Conservation (phyloP, 2,797 vertebrate genomes). For the Merluccius polli region DNA sequence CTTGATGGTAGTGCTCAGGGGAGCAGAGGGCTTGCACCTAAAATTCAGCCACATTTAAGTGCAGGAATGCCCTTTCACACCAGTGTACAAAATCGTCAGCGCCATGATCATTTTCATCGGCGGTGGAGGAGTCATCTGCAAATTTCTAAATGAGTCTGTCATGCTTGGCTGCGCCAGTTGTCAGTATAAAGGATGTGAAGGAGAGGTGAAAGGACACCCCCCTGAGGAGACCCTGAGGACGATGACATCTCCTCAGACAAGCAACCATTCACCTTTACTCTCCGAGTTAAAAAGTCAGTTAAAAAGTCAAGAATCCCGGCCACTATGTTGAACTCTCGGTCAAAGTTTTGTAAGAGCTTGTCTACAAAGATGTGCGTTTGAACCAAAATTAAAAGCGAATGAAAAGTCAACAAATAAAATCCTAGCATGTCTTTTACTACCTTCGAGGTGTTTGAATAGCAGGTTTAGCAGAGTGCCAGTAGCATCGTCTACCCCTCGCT, state of each 20-base stretch:
- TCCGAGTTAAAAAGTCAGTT: not conserved
- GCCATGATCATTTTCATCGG: not conserved
- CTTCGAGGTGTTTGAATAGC: not conserved
- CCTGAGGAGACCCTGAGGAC: not conserved
- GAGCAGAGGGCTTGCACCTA: conserved; percentile 31
- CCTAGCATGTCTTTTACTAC: not conserved
- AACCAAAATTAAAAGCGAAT: not conserved
- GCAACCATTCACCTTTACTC: not conserved
- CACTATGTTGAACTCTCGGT: no score
- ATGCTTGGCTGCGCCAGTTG: not conserved
- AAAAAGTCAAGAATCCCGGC: not conserved
- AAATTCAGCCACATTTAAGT: conserved; percentile 32
- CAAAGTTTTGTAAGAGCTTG: not conserved
- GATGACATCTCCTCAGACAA: not conserved
- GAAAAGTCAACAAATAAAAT: not conserved
- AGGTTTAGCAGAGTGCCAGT: no score
- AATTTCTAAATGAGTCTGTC: not conserved
- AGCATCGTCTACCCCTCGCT: not conserved
- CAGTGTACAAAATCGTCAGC: not conserved
- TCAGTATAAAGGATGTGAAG: no score
- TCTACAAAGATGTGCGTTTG: not conserved
- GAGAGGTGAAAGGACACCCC: not conserved
- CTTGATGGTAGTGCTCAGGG: conserved; percentile 34
- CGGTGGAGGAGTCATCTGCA: not conserved
- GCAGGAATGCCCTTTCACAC: not conserved